phyloP scores from a whole-genome alignment of 2,888 invertebrate genomes.

The Blastobasis adustella region DNA sequence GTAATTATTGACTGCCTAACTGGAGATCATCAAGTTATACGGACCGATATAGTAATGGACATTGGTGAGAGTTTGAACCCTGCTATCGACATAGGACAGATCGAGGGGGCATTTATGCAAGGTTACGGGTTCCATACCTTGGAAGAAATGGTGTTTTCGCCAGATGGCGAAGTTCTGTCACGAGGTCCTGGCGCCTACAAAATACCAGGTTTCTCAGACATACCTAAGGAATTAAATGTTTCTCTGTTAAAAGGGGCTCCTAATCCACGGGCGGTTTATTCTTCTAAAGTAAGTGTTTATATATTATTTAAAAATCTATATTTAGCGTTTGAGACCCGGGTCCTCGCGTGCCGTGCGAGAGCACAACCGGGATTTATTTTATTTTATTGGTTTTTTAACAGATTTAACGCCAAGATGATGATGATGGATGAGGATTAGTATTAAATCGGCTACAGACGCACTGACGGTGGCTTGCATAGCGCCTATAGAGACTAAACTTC shows the following conservation, averaged over 20 bases:
- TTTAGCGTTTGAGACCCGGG: too few relatives aligned
- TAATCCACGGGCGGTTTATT: conserved; percentile 89
- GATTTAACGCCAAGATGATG: too few relatives aligned
- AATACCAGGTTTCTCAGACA: conserved; percentile 88
- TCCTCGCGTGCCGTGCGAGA: too few relatives aligned
- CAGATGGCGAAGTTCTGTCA: conserved; percentile 80
- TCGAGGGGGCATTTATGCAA: conserved; percentile 92
- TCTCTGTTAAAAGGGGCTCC: conserved; percentile 86
- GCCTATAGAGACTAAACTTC: too few relatives aligned
- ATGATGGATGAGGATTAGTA: too few relatives aligned
- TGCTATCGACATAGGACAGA: conserved; percentile 92
- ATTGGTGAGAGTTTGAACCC: conserved; percentile 91
- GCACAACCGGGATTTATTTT: too few relatives aligned
- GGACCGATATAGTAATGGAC: conserved; percentile 94
- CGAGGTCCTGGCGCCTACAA: conserved; percentile 91
- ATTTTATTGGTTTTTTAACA: too few relatives aligned
- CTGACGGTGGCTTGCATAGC: too few relatives aligned
- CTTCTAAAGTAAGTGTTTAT: conserved; percentile 81
- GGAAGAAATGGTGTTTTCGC: conserved; percentile 87
- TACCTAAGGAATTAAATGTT: conserved; percentile 89
- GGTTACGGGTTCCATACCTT: conserved; percentile 89
- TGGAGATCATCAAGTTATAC: conserved; percentile 87
- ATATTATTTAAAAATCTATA: too few relatives aligned
- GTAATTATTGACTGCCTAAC: conserved; percentile 92
- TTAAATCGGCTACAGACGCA: too few relatives aligned